Conservation (phyloP, 2,113 vertebrate species). For the Festucalex cinctus region DNA sequence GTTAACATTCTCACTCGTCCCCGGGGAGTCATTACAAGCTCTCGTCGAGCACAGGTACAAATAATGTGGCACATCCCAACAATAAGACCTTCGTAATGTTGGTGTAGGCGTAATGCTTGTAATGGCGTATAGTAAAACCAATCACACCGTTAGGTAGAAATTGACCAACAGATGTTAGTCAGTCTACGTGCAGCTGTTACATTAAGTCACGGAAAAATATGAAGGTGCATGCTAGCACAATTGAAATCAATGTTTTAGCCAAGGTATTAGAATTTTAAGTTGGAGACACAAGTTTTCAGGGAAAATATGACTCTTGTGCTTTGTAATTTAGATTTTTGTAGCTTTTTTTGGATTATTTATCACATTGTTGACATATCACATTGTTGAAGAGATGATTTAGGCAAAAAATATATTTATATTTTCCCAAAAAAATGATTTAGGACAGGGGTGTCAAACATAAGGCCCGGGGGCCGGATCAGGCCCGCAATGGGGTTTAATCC, state of each 20-base stretch:
- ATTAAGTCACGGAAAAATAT: neutral
- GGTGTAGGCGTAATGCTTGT: neutral
- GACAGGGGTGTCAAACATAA: too few relatives aligned
- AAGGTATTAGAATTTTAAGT: neutral
- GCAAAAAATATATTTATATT: too few relatives aligned
- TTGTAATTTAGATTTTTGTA: neutral
- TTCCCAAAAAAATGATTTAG: too few relatives aligned
- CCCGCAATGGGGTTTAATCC: too few relatives aligned
- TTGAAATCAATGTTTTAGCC: neutral
- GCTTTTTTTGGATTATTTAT: neutral
- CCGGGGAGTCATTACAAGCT: conserved; percentile 45
- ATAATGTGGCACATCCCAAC: conserved; percentile 17
- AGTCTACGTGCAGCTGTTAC: neutral
- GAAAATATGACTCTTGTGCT: neutral
- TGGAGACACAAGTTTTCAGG: neutral
- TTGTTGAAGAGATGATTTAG: too few relatives aligned
- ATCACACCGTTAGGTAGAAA: neutral
- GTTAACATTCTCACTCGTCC: conserved; percentile 44
- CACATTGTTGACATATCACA: too few relatives aligned
- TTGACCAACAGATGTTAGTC: neutral
- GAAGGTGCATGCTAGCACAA: neutral
- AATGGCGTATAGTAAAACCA: neutral
- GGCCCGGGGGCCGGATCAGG: too few relatives aligned
- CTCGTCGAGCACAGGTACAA: conserved; percentile 36
- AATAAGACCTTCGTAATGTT: conserved; percentile 8